These are phyloP conservation scores for Neodiprion fabricii DNA, from an alignment of 1,140 invertebrate species.

Conservation along the genomic window DNA sequence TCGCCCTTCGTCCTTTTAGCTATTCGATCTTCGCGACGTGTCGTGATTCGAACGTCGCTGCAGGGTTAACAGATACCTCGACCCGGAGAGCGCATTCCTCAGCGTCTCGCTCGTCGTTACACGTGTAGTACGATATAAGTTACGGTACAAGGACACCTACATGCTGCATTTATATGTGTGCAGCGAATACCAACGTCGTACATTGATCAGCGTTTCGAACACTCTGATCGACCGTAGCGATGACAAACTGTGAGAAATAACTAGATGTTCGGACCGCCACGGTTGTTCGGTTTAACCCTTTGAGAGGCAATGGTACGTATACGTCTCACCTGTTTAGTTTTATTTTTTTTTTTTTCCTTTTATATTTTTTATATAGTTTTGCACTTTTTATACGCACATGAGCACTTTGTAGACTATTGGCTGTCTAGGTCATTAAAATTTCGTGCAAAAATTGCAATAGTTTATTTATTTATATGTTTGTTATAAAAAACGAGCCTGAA, in stretches of 20 bases:
- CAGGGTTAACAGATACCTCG: background rate
- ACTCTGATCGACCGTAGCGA: background rate
- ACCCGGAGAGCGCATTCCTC: slow-evolving; percentile 3
- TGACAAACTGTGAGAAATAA: background rate
- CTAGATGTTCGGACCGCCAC: background rate
- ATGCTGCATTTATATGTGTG: background rate
- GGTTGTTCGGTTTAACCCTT: too few relatives aligned
- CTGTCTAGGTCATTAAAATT: too few relatives aligned
- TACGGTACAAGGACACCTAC: background rate
- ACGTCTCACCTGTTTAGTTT: too few relatives aligned
- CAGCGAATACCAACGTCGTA: background rate
- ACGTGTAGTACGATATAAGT: too few relatives aligned
- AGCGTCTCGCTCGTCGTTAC: background rate
- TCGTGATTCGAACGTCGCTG: background rate
- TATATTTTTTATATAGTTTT: too few relatives aligned
- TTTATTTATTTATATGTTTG: too few relatives aligned
- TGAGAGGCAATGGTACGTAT: too few relatives aligned
- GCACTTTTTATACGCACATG: too few relatives aligned
- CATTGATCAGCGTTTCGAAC: background rate
- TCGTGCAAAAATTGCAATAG: too few relatives aligned
- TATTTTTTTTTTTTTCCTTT: too few relatives aligned
- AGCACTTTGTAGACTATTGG: too few relatives aligned
- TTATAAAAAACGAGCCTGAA: too few relatives aligned
- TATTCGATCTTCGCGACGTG: background rate
- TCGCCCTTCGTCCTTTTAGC: background rate